Evolutionary conservation across 2,797 vertebrate genomes (phyloP).

Genomic region (Cynodonichthys magdalenae): DNA sequence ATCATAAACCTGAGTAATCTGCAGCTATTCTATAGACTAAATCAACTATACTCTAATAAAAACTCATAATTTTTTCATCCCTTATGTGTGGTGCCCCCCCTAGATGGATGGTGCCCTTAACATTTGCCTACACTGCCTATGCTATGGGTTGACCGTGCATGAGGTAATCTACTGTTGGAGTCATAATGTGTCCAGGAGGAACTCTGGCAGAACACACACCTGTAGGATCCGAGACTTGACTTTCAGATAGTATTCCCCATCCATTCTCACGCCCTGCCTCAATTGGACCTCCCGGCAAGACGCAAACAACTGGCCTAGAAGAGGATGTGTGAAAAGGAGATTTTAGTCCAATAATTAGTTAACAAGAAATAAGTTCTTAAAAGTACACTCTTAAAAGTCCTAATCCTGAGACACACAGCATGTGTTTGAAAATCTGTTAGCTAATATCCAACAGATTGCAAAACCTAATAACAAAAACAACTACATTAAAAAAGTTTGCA

Average conservation of each 20-base stretch:
- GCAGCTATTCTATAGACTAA: too few species aligned
- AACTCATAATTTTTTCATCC: too few species aligned
- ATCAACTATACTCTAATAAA: too few species aligned
- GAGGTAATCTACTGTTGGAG: constrained; percentile 13
- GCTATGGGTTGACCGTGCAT: neutral
- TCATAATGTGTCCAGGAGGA: constrained; percentile 22
- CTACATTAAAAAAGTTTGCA: neutral
- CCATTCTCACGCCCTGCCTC: constrained; percentile 83
- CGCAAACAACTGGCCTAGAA: constrained; percentile 84
- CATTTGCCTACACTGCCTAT: too few species aligned
- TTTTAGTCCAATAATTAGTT: constrained; percentile 11
- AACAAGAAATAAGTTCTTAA: neutral
- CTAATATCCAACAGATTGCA: constrained; percentile 10
- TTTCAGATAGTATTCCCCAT: constrained; percentile 90
- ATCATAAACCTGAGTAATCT: too few species aligned
- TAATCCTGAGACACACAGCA: neutral
- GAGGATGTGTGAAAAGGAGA: constrained; percentile 7
- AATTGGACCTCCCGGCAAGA: constrained; percentile 91
- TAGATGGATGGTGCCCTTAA: too few species aligned
- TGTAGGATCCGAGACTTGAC: constrained; percentile 88
- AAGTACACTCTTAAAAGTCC: too few species aligned
- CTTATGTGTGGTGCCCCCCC: too few species aligned
- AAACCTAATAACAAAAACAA: constrained; percentile 3
- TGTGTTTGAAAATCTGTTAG: constrained; percentile 11
- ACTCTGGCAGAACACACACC: constrained; percentile 73